Percentiles rank a stretch among this genome's conserved stretches.
phyloP scores from a whole-genome alignment of 2,888 invertebrate species.

The Autographa pulchrina region DNA sequence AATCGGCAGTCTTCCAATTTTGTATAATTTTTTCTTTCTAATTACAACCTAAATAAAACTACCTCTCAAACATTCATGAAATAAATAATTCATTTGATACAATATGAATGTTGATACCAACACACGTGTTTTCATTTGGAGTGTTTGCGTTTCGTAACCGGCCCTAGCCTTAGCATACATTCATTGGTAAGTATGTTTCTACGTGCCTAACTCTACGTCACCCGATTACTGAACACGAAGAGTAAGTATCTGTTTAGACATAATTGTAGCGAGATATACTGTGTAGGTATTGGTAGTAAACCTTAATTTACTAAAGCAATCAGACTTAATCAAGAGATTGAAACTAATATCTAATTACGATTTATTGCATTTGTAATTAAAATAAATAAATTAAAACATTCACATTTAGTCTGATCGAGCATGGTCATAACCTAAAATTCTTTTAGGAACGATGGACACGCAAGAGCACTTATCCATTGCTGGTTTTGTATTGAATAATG shows the following conservation, averaged over 20 bases:
- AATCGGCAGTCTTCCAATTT: neutral
- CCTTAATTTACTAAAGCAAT: neutral
- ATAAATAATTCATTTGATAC: neutral
- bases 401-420: neutral
- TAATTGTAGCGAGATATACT: neutral
- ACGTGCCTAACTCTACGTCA: conserved; percentile 2
- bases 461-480: conserved; percentile 2
- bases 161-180: neutral
- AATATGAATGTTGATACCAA: conserved; percentile 1
- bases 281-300: neutral
- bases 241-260: neutral
- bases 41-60: neutral
- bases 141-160: conserved; percentile 5
- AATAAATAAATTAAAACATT: neutral
- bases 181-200: neutral
- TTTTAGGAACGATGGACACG: neutral
- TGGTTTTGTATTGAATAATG: neutral
- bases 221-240: neutral
- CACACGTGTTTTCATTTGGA: neutral
- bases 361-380: neutral
- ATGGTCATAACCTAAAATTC: neutral
- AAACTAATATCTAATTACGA: neutral
- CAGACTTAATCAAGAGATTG: neutral
- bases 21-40: neutral
- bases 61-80: neutral